Percentiles rank a stretch among this genome's conserved stretches.
Evolutionary conservation across 1,140 invertebrate genomes (phyloP).

Genomic region (Drosophila busckii): DNA sequence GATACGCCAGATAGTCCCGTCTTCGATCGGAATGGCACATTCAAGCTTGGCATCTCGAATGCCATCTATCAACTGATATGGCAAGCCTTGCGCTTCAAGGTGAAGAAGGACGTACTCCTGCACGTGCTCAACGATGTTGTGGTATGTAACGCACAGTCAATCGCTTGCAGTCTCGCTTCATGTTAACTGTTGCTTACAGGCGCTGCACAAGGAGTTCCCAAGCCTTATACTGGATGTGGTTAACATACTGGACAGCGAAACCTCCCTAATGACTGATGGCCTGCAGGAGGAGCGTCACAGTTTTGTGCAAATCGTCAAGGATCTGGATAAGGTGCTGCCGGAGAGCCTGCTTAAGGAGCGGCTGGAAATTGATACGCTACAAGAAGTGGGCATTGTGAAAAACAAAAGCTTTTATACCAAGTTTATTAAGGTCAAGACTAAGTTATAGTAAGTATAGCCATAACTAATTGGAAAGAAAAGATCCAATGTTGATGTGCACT

Average conservation of each 20-base stretch:
- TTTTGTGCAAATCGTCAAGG: constrained; percentile 88
- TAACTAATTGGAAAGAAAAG: background rate
- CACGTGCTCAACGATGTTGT: constrained; percentile 84
- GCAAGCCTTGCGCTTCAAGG: constrained; percentile 83
- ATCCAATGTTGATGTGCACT: background rate
- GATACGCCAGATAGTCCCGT: constrained; percentile 61
- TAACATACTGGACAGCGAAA: constrained; percentile 89
- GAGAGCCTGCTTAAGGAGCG: constrained; percentile 94
- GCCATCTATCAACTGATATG: constrained; percentile 83
- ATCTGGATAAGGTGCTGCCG: constrained; percentile 89
- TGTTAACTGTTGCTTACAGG: constrained; percentile 78
- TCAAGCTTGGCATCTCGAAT: constrained; percentile 79
- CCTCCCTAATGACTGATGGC: constrained; percentile 81
- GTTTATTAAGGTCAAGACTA: constrained; percentile 98
- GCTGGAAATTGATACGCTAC: constrained; percentile 94
- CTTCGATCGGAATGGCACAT: constrained; percentile 54
- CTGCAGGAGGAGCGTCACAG: constrained; percentile 84
- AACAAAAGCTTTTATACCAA: constrained; percentile 96
- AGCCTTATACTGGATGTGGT: constrained; percentile 89
- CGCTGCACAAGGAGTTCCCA: constrained; percentile 86
- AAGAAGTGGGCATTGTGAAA: constrained; percentile 94
- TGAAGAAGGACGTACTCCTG: constrained; percentile 86
- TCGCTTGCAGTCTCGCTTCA: background rate
- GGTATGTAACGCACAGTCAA: constrained; percentile 79
- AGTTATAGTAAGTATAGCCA: constrained; percentile 93